Percentiles rank a stretch among this genome's conserved stretches.
Conservation (phyloP, 2,888 invertebrate genomes). For the Trichacis sp. region DNA sequence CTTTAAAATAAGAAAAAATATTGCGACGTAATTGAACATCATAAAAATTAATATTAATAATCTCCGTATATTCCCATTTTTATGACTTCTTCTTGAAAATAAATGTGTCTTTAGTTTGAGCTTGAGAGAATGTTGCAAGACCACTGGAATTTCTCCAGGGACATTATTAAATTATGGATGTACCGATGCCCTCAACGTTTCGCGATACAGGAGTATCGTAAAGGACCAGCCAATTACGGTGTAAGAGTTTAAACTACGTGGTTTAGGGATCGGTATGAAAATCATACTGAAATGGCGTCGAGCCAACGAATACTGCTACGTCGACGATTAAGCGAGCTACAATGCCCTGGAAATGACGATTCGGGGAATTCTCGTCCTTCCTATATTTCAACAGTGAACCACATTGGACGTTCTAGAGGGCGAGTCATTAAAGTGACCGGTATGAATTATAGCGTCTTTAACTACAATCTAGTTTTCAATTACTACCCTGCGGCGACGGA, state of each 20-base stretch:
- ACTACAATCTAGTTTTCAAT: conserved; percentile 2
- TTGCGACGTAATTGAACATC: no score
- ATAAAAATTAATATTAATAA: no score
- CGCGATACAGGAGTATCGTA: not conserved
- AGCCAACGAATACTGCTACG: conserved; percentile 12
- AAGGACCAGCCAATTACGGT: conserved; percentile 11
- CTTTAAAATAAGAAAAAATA: no score
- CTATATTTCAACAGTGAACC: conserved; percentile 9
- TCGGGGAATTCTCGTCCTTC: conserved; percentile 3
- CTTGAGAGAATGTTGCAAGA: no score
- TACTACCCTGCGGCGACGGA: not conserved
- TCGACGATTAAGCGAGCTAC: conserved; percentile 9
- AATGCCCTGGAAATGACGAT: conserved; percentile 11
- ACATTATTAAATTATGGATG: no score
- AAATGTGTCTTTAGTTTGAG: no score
- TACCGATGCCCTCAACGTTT: no score
- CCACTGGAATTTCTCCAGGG: no score
- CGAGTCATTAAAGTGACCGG: conserved; percentile 5
- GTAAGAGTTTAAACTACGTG: conserved; percentile 10
- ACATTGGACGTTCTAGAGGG: not conserved
- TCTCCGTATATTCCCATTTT: no score
- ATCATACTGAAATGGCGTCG: conserved; percentile 13
- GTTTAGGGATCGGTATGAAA: conserved; percentile 10
- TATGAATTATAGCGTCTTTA: conserved; percentile 1
- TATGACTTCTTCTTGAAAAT: no score